Conservation (phyloP, 2,888 invertebrate genomes). For the Adineta ricciae region DNA sequence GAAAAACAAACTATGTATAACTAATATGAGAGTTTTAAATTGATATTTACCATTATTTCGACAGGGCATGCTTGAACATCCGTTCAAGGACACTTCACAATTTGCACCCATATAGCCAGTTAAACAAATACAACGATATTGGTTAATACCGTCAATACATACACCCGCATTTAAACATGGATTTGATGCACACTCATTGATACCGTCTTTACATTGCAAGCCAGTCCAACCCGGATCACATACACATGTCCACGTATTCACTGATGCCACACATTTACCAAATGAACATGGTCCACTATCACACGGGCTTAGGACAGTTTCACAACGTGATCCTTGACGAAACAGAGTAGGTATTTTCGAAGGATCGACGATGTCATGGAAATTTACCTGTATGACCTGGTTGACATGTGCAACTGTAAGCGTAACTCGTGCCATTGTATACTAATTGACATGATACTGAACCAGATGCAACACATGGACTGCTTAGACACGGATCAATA, state of each 20-base stretch:
- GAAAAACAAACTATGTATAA: too few species aligned
- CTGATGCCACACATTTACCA: slow-evolving; percentile 10
- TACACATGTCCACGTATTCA: not conserved
- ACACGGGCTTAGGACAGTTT: slow-evolving; percentile 14
- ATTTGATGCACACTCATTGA: slow-evolving; percentile 24
- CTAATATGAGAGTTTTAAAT: too few species aligned
- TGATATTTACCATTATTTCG: slow-evolving; percentile 24
- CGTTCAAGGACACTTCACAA: not conserved
- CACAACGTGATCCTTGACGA: not conserved
- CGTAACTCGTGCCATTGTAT: not conserved
- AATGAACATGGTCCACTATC: slow-evolving; percentile 12
- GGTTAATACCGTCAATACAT: slow-evolving; percentile 29
- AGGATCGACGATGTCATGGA: not conserved
- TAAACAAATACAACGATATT: slow-evolving; percentile 10
- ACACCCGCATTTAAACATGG: slow-evolving; percentile 33
- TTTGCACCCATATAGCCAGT: not conserved
- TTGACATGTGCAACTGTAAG: slow-evolving; percentile 28
- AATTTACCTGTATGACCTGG: not conserved
- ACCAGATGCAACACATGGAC: slow-evolving; percentile 27
- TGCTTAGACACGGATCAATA: slow-evolving; percentile 26
- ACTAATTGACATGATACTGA: slow-evolving; percentile 22
- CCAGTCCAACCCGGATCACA: slow-evolving; percentile 32
- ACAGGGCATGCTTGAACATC: slow-evolving; percentile 19
- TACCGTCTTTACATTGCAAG: slow-evolving; percentile 16
- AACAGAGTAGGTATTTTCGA: not conserved